These are phyloP conservation scores for Fratercula arctica DNA, from an alignment of 2,797 vertebrate species.

Conservation along the genomic window DNA sequence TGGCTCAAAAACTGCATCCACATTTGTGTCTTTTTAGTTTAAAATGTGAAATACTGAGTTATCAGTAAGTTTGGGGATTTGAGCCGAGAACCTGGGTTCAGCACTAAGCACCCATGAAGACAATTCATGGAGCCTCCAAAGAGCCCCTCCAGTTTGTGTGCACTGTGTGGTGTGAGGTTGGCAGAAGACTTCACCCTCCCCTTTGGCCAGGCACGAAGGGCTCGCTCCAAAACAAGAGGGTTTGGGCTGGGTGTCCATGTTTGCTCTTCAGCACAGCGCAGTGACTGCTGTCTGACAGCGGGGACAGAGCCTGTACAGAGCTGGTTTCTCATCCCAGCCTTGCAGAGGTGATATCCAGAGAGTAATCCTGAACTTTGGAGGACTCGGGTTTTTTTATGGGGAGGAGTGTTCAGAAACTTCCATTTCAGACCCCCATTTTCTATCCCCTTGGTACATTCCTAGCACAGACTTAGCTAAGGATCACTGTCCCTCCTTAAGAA, in stretches of 20 bases:
- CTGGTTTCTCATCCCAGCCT: not conserved
- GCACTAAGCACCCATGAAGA: fast-evolving
- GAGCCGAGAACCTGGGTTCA: not conserved
- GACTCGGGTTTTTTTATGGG: not conserved
- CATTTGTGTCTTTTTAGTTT: not conserved
- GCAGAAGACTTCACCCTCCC: not conserved
- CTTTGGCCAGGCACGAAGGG: not conserved
- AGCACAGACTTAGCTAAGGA: not conserved
- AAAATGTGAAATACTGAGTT: not conserved
- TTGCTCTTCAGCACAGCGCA: fast-evolving
- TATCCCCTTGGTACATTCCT: not conserved
- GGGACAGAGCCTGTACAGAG: not conserved
- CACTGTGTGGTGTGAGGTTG: not conserved
- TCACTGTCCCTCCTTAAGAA: not conserved
- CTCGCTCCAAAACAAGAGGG: not conserved
- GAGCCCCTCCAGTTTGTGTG: not conserved
- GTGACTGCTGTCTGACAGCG: not conserved
- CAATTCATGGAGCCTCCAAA: not conserved
- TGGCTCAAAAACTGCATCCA: not conserved
- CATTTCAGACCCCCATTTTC: not conserved
- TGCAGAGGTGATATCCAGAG: not conserved
- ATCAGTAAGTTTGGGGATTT: not conserved
- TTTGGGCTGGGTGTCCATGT: not conserved
- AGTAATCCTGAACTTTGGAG: not conserved
- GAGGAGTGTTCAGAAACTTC: not conserved